Evolutionary conservation across 2,888 invertebrate genomes (phyloP).

Genomic region (Amorpha juglandis): DNA sequence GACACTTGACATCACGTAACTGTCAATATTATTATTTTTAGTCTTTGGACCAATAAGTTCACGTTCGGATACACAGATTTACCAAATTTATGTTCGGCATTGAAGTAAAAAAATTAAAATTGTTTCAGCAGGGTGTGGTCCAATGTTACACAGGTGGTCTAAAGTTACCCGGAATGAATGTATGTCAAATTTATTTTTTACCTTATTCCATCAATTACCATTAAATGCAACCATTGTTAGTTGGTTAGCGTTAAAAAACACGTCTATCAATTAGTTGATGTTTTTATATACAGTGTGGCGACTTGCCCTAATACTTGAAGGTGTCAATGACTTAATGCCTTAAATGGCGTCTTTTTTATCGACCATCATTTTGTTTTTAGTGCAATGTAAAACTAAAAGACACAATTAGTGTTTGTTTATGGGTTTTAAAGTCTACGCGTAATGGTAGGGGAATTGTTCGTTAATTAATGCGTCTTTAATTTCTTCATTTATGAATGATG

Average conservation of each 20-base stretch:
- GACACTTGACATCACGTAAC: no score
- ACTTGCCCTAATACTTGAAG: constrained; percentile 11
- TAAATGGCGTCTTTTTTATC: background rate
- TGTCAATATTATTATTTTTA: no score
- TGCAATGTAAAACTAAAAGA: background rate
- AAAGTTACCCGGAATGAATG: no score
- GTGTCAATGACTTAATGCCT: constrained; percentile 21
- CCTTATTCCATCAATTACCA: constrained; percentile 14
- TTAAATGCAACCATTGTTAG: constrained; percentile 14
- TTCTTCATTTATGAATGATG: constrained; percentile 3
- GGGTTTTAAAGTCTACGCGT: background rate
- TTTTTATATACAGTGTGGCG: background rate
- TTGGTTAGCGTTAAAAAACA: background rate
- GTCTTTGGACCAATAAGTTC: no score
- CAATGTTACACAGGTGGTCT: no score
- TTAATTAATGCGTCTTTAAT: constrained; percentile 15
- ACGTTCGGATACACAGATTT: no score
- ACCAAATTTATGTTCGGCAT: no score
- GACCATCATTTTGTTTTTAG: background rate
- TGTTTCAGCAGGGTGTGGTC: no score
- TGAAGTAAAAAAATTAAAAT: no score
- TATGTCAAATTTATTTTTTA: constrained; percentile 14
- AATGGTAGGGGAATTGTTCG: background rate
- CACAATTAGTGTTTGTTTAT: constrained; percentile 5
- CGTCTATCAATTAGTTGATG: constrained; percentile 10